Conservation (phyloP, 2,888 invertebrate species). For the Prenolepis imparis region DNA sequence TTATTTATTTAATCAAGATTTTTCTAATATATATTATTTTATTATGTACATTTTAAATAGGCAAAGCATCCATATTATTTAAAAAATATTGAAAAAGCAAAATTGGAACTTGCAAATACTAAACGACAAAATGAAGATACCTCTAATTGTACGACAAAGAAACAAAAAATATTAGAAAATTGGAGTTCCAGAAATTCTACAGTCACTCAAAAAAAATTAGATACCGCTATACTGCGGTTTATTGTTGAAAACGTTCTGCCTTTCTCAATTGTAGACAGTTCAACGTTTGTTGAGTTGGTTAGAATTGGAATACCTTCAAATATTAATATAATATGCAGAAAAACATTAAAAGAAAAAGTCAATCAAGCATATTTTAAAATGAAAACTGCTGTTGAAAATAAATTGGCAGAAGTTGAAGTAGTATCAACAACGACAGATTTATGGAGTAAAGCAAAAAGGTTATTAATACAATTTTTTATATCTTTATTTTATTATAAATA, state of each 20-base stretch:
- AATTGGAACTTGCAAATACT: not conserved
- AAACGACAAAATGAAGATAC: constrained; percentile 5
- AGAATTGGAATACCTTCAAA: not conserved
- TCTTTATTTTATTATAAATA: not conserved
- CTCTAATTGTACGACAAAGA: not conserved
- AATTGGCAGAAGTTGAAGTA: constrained; percentile 16
- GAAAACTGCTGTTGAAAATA: constrained; percentile 12
- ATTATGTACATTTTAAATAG: too few relatives aligned
- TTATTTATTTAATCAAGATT: too few relatives aligned
- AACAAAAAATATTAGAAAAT: not conserved
- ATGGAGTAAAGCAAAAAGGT: constrained; percentile 47
- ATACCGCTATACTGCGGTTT: constrained; percentile 12
- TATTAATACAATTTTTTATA: not conserved
- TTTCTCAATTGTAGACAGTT: not conserved
- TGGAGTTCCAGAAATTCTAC: not conserved
- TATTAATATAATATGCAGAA: constrained; percentile 44
- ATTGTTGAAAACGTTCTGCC: not conserved
- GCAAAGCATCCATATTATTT: not conserved
- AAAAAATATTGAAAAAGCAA: not conserved
- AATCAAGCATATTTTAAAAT: constrained; percentile 5
- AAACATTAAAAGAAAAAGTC: constrained; percentile 34
- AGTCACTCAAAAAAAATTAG: not conserved
- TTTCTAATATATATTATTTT: too few relatives aligned
- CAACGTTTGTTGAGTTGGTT: not conserved
- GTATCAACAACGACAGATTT: constrained; percentile 38